Evolutionary conservation across 2,888 invertebrate genomes (phyloP), one percentile per base, ranked within the genome.

Genomic region (Caenorhabditis uteleia): DNA sequence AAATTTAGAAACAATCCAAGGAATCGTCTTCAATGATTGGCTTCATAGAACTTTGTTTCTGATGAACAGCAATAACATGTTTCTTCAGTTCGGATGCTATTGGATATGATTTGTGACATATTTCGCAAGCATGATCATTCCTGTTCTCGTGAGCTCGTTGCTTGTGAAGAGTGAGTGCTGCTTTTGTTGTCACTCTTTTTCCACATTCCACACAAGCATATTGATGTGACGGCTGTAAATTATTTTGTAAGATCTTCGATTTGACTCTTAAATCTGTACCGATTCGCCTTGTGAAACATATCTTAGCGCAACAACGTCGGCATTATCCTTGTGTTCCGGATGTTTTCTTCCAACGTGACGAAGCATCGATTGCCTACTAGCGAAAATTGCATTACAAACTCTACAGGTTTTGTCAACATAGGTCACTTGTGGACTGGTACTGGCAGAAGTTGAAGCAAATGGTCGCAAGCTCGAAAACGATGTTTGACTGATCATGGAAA

Each of bases 321-420:
- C 43, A 45, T 65, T 62, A 21, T 67, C 21, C 36, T 54, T 60
- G 10, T 33, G 39, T 6, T 71, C 71, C 14, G 71, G 68, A 57
- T 71, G 71, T 31, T 66, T 68, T 25, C 68, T 53, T 33, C 55
- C 64, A 34, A 71, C 62, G 29, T 71, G 71, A 40, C 71, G 48
- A 23, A 66, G 31, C 55, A 68, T 66, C 1, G 71, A 71, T 23
- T 71, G 71, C 20, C 68, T 45, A 12, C 66, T 66, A 14, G 71
- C 71, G 25, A 61, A 68, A 3, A 31, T 31, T 38, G 62, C 47
- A n/a, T 57, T 47, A 38, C 71, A 71, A 20, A 66, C 66, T 31
- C 39, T 38, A 38, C 71, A 71, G 18, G 62, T 58, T 34, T 71
- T 71, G 38, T 68, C 45, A 45, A 45, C 23, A 34, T 49, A 53